Evolutionary conservation across 2,113 vertebrate species (phyloP).

Genomic region (Garra rufa): DNA sequence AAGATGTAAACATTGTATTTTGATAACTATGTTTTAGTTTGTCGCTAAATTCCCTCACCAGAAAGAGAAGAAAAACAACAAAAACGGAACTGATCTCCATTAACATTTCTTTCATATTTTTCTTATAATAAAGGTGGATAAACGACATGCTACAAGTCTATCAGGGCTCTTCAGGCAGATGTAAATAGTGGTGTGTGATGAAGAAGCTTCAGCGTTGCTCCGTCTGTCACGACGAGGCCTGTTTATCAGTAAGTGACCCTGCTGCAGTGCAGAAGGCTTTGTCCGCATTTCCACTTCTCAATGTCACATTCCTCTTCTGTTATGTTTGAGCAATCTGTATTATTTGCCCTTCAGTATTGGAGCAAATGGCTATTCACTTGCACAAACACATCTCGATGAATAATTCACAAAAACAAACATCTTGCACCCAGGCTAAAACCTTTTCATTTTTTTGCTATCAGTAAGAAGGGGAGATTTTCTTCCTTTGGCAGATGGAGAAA

Average conservation of each 20-base stretch:
- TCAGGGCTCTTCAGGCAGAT: neutral
- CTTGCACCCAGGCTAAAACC: slow-evolving; percentile 22
- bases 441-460: slow-evolving; percentile 31
- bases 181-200: neutral
- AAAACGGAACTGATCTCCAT: neutral
- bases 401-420: slow-evolving; percentile 44
- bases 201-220: neutral
- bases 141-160: neutral
- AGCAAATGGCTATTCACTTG: slow-evolving; percentile 42
- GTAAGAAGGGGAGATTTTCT: neutral
- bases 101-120: neutral
- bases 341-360: slow-evolving; percentile 37
- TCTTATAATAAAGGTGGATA: neutral
- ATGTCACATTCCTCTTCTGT: slow-evolving; percentile 38
- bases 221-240: neutral
- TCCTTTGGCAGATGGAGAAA: slow-evolving; percentile 12
- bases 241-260: slow-evolving; percentile 42
- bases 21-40: neutral
- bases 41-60: neutral
- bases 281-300: slow-evolving; percentile 18
- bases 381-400: slow-evolving; percentile 43
- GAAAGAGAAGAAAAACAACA: neutral
- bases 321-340: slow-evolving; percentile 37
- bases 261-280: slow-evolving; percentile 28
- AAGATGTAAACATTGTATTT: neutral